A percentile compares a stretch with the other conserved stretches of the same genome.
These are phyloP conservation scores for Megamerina dolium DNA, from an alignment of 2,888 invertebrate species.

Conservation along the genomic window DNA sequence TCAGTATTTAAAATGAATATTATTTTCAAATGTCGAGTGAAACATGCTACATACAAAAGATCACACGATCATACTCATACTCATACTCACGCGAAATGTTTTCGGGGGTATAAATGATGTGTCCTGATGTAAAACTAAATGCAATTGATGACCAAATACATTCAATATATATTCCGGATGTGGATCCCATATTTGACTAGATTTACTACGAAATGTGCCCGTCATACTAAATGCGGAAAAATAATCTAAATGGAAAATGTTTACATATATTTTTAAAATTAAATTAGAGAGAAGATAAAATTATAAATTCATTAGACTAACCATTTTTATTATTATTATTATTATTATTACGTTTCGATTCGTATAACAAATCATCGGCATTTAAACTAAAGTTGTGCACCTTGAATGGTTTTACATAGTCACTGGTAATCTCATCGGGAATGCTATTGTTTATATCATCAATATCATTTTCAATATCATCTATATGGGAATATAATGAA, in stretches of 20 bases:
- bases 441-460: conserved; percentile 28
- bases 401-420: conserved; percentile 56
- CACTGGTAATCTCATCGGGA: conserved; percentile 41
- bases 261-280: not conserved
- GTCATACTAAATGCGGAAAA: conserved; percentile 53
- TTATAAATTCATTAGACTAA: too few relatives aligned
- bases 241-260: conserved; percentile 28
- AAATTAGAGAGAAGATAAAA: not conserved
- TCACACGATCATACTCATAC: too few relatives aligned
- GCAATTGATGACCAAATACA: conserved; percentile 55
- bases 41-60: too few relatives aligned
- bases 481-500: too few relatives aligned
- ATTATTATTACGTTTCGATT: conserved; percentile 44
- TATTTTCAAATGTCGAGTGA: too few relatives aligned
- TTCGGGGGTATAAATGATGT: conserved; percentile 41
- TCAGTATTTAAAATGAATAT: too few relatives aligned
- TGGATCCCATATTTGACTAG: conserved; percentile 63
- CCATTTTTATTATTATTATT: conserved; percentile 21
- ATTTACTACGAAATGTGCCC: conserved; percentile 60
- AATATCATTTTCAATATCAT: conserved; percentile 29
- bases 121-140: conserved; percentile 45
- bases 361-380: conserved; percentile 56
- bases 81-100: conserved; percentile 41
- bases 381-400: conserved; percentile 53
- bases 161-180: conserved; percentile 65